Evolutionary conservation across 2,797 vertebrate genomes (phyloP), one percentile per base, ranked within the genome.

Genomic region (Macropus fuliginosus): DNA sequence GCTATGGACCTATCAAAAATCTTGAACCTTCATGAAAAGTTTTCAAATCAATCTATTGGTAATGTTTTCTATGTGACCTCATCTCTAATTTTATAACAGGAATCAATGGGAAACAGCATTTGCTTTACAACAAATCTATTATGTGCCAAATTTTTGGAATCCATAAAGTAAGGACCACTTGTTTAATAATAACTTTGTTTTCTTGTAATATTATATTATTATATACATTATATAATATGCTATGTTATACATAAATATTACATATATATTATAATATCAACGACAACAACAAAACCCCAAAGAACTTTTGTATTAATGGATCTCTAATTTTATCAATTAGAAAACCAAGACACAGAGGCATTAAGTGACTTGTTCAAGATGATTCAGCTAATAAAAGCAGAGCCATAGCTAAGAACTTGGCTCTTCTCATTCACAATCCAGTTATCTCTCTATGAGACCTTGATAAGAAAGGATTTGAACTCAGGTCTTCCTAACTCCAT

Each of bases 351-450:
- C 90, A 90, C 9, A 29, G 93, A 92, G 94, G 59, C 28, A 1
- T 91, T 92, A 81, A 27, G 55, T n/a, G 40, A 93, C 89, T 94
- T 95, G 54, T 34, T n/a, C 34, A 93, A 56, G 55, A 18, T 97
- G 91, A 96, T 29, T 91, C 91, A 91, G 91, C 94, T 16, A 92
- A 40, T 13, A 62, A 91, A 93, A 90, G 52, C 18, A 96, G 92
- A 96, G n/a, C 34, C 9, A n/a, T 24, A 21, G 10, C 24, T 91
- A 89, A 92, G 31, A 94, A 57, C 46, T 55, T 54, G 90, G 95
- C 40, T 31, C 16, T 89, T 94, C n/a, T 34, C 24, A 56, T 93
- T 94, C 24, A 46, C n/a, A 52, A 46, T 55, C 27, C 52, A 74
- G 62, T 92, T 93, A 55, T 89, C 0, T 56, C 92, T 91, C 40